Evolutionary conservation across 2,113 vertebrate species (phyloP), one percentile per base, ranked within the genome.

Genomic region (Bujurquina vittata): DNA sequence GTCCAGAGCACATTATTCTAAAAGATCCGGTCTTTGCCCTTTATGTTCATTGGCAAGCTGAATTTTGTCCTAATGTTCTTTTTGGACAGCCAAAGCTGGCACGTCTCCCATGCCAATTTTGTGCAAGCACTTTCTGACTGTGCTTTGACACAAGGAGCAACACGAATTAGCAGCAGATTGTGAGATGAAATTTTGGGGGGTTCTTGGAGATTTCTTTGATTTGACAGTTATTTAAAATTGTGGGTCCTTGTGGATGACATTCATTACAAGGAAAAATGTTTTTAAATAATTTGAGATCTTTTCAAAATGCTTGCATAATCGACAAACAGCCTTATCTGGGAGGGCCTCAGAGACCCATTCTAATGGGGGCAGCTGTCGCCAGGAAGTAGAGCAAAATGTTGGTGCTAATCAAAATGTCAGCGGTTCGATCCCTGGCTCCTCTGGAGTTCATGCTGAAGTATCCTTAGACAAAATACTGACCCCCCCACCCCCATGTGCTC

Each of bases 21-120:
- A 72, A 72, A 54, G 46, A 72, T 26, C 46, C 2, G 7, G 67
- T 72, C 46, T 54, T 72, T n/a, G 67, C 26, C 46, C 26, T 54
- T 72, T 72, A 72, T 72, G 67, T 72, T 52, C 67, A 72, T 72
- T 72, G 67, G 67, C 67, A 72, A 18, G 10, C 67, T 72, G 46
- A 54, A 72, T 72, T 54, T 54, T 72, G 67, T 72, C 18, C 46
- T 72, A 72, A 72, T 72, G 67, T 72, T 54, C 67, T 72, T 54
- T 72, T 72, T 72, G 67, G 67, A 72, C 26, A 54, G 46, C 26
- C 7, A 33, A 54, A 26, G 46, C 67, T 72, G 46, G 67, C 67
- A 33, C 17, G 18, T 54, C 26, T 72, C 46, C 67, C 18, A 33
- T 54, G 26, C 18, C 67, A 54, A 72, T 72, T 26, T 72, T 72